Base-by-base conservation (phyloP, 2,888 invertebrate genomes). In the Nomada flava region DNA sequence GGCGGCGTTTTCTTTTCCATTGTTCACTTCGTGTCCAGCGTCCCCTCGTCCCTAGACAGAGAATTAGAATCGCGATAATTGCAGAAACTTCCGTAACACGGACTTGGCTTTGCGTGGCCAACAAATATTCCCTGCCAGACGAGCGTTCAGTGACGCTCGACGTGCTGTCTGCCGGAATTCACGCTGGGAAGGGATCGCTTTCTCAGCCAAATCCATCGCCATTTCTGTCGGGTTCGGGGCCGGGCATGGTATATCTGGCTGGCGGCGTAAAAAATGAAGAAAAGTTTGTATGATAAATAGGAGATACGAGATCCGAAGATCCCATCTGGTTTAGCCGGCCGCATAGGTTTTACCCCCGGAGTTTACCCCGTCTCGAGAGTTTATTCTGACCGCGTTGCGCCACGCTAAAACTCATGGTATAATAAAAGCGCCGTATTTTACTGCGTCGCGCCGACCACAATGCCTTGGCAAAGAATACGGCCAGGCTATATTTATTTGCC, bases 401-500 rank as follows among this genome's bases (percentile, higher is more conserved):
- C 85, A 64, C 62, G 83, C 83, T 88, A 89, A 91, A 88, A 89
- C 91, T 91, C 91, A 84, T 83, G 86, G 88, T 87, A 91, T 91
- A 91, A 90, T 91, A 90, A 91, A 91, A 88, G 87, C 87, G 82
- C 85, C 87, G 90, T 91, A 91, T 91, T 91, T 91, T 86, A 91
- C 83, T 77, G 82, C 84, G 82, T 71, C 86, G 86, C 88, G 85
- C 83, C 86, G 88, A 79, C 89, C 88, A 90, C 91, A 91, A 91
- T 91, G 85, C 88, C 90, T 84, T 82, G 84, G 87, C 88, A 87
- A 88, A 90, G 91, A 91, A 91, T 91, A 90, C 90, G 85, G 29
- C 13, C 13, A 9, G 89, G 86, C 29, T 89, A 87, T 91, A 91
- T 91, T 91, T 91, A 91, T 90, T 89, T 86, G 89, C 89, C 42